These are phyloP conservation scores for Drosophila lowei DNA, from an alignment of 1,140 invertebrate genomes.

Conservation along the genomic window DNA sequence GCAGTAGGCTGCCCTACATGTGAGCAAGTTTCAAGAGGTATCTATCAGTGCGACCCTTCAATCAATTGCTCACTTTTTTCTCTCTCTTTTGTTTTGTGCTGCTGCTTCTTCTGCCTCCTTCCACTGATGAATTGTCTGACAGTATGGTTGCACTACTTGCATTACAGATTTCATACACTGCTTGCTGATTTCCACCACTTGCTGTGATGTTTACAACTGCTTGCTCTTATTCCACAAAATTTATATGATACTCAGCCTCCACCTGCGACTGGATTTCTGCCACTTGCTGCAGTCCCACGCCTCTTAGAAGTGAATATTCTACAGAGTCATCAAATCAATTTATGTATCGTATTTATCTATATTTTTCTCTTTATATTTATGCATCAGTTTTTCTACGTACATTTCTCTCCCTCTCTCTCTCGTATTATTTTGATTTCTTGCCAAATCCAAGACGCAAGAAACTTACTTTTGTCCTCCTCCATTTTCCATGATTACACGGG, in stretches of 20 bases:
- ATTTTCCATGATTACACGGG: not conserved
- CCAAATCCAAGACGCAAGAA: conserved; percentile 21
- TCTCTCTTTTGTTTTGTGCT: too few species aligned
- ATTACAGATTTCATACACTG: not conserved
- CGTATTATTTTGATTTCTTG: conserved; percentile 34
- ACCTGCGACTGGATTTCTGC: too few species aligned
- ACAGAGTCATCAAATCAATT: conserved; percentile 69
- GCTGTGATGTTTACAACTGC: too few species aligned
- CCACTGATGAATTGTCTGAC: not conserved
- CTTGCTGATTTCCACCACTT: too few species aligned
- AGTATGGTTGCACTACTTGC: not conserved
- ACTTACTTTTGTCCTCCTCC: too few species aligned
- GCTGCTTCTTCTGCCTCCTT: too few species aligned
- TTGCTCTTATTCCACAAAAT: too few species aligned
- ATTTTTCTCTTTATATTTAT: conserved; percentile 31
- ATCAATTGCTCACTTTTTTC: too few species aligned
- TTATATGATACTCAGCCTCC: too few species aligned
- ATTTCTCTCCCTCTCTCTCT: not conserved
- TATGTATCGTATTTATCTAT: conserved; percentile 54
- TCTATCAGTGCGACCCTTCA: too few species aligned
- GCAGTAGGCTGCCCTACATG: too few species aligned
- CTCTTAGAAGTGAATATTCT: conserved; percentile 20
- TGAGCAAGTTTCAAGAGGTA: too few species aligned
- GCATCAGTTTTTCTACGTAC: conserved; percentile 5
- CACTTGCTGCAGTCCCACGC: conserved; percentile 21